These are phyloP conservation scores for Odontothrips loti DNA, from an alignment of 2,888 invertebrate species.

Conservation along the genomic window DNA sequence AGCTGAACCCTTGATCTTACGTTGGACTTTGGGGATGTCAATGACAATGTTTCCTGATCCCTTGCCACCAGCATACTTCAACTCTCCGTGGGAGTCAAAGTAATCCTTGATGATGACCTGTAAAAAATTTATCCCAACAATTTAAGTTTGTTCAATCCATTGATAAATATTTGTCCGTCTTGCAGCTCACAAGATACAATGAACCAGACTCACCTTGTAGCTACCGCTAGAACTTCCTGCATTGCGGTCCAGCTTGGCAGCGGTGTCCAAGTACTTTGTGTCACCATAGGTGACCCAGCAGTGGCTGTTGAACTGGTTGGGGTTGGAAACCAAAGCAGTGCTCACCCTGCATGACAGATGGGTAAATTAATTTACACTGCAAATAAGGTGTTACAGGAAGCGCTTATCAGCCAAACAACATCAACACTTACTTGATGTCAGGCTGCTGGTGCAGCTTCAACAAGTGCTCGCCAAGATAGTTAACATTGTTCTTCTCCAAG, in stretches of 20 bases:
- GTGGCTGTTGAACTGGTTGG: conserved; percentile 49
- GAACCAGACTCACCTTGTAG: background rate
- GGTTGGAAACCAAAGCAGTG: conserved; percentile 49
- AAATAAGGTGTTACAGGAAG: background rate
- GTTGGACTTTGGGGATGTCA: conserved; percentile 50
- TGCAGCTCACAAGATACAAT: background rate
- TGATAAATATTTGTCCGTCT: too few relatives aligned
- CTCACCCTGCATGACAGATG: conserved; percentile 47
- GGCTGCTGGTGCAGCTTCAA: conserved; percentile 39
- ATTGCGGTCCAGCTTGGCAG: conserved; percentile 14
- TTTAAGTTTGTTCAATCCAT: background rate
- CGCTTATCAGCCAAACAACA: conserved; percentile 4
- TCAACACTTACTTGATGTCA: conserved; percentile 50
- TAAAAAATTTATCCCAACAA: background rate
- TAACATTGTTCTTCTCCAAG: conserved; percentile 53
- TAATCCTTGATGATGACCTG: conserved; percentile 45
- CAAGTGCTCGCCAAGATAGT: conserved; percentile 41
- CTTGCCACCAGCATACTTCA: conserved; percentile 59
- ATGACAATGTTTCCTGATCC: conserved; percentile 59
- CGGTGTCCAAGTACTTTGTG: background rate
- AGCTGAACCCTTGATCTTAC: conserved; percentile 48
- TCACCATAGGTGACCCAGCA: background rate
- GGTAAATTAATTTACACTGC: conserved; percentile 33
- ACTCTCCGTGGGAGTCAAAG: conserved; percentile 60
- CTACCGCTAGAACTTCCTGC: background rate